Evolutionary conservation across 2,797 vertebrate species (phyloP).

Genomic region (Cynodonichthys magdalenae): DNA sequence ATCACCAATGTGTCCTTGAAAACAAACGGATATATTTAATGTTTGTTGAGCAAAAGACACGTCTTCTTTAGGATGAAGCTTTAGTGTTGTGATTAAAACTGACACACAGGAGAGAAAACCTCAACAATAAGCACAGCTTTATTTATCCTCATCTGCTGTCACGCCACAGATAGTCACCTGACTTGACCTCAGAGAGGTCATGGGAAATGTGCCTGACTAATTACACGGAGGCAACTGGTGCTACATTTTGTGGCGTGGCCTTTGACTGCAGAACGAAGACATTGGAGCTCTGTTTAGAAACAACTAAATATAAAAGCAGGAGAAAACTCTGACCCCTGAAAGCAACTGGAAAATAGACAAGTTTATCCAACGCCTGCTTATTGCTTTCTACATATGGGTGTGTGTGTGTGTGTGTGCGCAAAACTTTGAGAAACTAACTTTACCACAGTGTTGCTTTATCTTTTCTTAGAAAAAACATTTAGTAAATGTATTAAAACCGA

Average conservation of each 20-base stretch:
- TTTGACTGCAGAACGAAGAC: slow-evolving; percentile 63
- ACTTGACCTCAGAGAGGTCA: slow-evolving; percentile 52
- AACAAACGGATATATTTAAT: slow-evolving; percentile 30
- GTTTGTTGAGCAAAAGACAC: slow-evolving; percentile 13
- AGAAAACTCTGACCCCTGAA: slow-evolving; percentile 14
- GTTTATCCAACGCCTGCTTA: slow-evolving; percentile 35
- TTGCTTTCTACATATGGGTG: slow-evolving; percentile 11
- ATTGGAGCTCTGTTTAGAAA: slow-evolving; percentile 42
- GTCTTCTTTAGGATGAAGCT: slow-evolving; percentile 26
- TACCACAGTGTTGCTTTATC: background rate
- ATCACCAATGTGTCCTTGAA: slow-evolving; percentile 48
- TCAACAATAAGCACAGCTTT: slow-evolving; percentile 45
- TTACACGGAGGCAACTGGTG: slow-evolving; percentile 71
- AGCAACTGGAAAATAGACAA: slow-evolving; percentile 31
- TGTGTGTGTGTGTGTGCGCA: background rate
- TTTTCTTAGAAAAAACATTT: background rate
- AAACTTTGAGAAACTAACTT: background rate
- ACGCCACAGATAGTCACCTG: slow-evolving; percentile 43
- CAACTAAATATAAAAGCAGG: slow-evolving; percentile 27
- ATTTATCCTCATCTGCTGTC: slow-evolving; percentile 55
- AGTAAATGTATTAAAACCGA: background rate
- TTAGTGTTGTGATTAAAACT: slow-evolving; percentile 33
- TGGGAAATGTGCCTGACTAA: slow-evolving; percentile 67
- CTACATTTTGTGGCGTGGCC: slow-evolving; percentile 60
- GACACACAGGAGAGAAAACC: slow-evolving; percentile 9